Base-by-base conservation (phyloP, 2,888 invertebrate species). In the Synergus umbraculus region DNA sequence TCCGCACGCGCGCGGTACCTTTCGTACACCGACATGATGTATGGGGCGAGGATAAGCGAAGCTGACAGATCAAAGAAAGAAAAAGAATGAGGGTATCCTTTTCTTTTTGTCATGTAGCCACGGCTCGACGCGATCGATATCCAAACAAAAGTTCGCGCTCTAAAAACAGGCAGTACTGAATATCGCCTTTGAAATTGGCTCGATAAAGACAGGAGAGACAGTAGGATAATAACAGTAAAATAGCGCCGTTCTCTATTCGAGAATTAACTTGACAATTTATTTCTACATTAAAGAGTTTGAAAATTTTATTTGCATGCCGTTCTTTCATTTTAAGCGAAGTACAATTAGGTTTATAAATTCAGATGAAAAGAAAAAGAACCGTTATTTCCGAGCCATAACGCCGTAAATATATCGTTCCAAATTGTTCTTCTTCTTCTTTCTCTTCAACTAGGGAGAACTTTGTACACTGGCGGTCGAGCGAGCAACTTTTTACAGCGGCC, bases 61-160 rank as follows among this genome's bases (percentile, higher is more conserved):
- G 44, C 44, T 67, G 44, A 67, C 44, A 67, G 43, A 44, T 67
- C 18, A 67, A 67, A 63, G 46, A 63, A 63, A 44, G 44, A 44
- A 67, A 44, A 44, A 22, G 66, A 67, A 67, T 18, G 44, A 44
- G 43, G 44, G 18, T 15, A 37, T 37, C 41, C 5, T 37, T 4
- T 13, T 9, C 44, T 43, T 43, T 67, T 67, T 67, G 66, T 67
- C 43, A 18, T 41, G 7, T 13, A 67, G 66, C 44, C 44, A 37
- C 37, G 66, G 18, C 66, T 18, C 44, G n/a, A n/a, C 43, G 18
- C 18, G 66, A 67, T 67, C 66, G 44, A 67, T 67, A 67, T 44
- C 44, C n/a, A n/a, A 67, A 67, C 66, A 29, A 67, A 44, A 44
- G 9, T 43, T 8, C n/a, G 4, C 18, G 18, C 18, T 67, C 44